Evolutionary conservation across 2,888 invertebrate species (phyloP), one percentile per base, ranked within the genome.

Genomic region (Thumatha senex): DNA sequence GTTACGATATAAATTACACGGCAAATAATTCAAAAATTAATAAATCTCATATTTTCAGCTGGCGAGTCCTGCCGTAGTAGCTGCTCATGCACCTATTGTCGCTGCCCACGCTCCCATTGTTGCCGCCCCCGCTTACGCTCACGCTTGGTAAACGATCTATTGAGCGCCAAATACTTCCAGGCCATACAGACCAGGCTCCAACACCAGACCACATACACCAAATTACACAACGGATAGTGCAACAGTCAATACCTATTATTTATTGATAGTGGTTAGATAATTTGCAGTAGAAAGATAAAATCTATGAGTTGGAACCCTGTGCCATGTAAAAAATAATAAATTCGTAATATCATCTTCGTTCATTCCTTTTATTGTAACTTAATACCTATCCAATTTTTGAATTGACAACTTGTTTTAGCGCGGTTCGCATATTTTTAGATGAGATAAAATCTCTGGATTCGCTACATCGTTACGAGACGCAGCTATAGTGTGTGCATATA

Each of bases 201-300:
- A 15, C 14, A 15, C 61, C 38, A 63, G 67, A 66, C 63, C 47
- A 24, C 11, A 34, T 14, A 12, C 35, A 31, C 62, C 66, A 63
- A 60, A 51, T 56, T 55, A 55, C 46, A 46, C 35, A 70, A 70
- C 67, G 46, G 59, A 73, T 70, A 77, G 73, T 70, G 85, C 86
- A 89, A 87, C 89, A 89, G 86, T 89, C 86, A 88, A 81, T 65
- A 46, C 56, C 56, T 56, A 63, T 63, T 48, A 81, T 81, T 78
- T 80, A 84, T 83, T 74, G 72, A 58, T 75, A 74, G 58, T 63
- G 48, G 51, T 78, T 75, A 77, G 71, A 59, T 50, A 62, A 76
- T 76, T 80, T 56, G 70, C 64, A 76, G 72, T 63, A 70, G 53
- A 74, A 76, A 71, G 61, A 68, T 73, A 70, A 71, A 72, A 76